These are phyloP conservation scores for Urocitellus parryii DNA, from an alignment of 2,113 vertebrate species.

Conservation along the genomic window DNA sequence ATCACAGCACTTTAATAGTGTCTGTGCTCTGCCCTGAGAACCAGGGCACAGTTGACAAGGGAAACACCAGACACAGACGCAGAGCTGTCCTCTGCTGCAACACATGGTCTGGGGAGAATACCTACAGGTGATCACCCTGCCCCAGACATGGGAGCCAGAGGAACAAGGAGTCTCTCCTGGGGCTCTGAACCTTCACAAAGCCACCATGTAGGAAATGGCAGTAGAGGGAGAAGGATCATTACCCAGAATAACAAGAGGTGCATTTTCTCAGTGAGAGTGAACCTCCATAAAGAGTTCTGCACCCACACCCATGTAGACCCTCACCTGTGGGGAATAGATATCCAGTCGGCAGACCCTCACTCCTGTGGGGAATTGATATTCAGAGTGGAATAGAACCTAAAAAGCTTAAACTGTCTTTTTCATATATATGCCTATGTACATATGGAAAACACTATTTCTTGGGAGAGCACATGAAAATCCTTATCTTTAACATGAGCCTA, in stretches of 20 bases:
- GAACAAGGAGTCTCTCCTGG: too few species aligned
- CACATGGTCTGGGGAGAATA: not conserved
- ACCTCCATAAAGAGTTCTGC: too few species aligned
- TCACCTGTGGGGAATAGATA: not conserved
- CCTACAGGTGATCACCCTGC: not conserved
- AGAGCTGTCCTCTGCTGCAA: not conserved
- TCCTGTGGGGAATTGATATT: not conserved
- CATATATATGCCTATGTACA: too few species aligned
- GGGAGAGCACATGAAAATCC: not conserved
- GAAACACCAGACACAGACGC: too few species aligned
- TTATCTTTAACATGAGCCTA: not conserved
- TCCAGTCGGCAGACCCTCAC: not conserved
- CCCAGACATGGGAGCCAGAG: too few species aligned
- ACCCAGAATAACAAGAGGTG: not conserved
- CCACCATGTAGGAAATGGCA: not conserved
- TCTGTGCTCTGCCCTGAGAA: accelerated
- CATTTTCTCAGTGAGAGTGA: not conserved
- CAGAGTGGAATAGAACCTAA: not conserved
- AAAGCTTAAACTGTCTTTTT: not conserved
- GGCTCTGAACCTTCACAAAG: not conserved
- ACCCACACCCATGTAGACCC: too few species aligned
- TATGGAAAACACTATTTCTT: not conserved
- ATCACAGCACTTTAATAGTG: not conserved
- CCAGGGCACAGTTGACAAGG: too few species aligned
- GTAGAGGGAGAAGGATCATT: not conserved